Percentiles rank a stretch among this genome's conserved stretches.
phyloP scores from a whole-genome alignment of 2,888 invertebrate species.

The Julus scanicus region DNA sequence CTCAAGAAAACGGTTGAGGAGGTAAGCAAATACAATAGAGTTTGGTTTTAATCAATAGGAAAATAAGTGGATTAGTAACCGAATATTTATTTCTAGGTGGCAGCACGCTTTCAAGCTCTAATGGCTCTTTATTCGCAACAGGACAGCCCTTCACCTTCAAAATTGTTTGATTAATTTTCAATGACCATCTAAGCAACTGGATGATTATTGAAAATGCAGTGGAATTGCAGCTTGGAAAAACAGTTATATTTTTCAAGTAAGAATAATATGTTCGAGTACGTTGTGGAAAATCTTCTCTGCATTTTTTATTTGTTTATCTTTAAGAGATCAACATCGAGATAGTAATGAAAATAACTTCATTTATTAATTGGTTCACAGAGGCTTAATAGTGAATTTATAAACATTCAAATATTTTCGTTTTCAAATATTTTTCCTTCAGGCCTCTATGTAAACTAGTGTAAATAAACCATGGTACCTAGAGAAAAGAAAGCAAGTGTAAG shows the following conservation, averaged over 20 bases:
- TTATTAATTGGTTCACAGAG: background rate
- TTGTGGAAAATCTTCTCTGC: too few species aligned
- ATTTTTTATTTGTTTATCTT: too few species aligned
- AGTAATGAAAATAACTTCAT: too few species aligned
- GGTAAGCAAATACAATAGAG: background rate
- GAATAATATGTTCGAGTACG: too few species aligned
- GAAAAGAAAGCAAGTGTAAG: background rate
- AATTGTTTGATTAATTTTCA: background rate
- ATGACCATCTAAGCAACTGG: too few species aligned
- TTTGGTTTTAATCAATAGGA: background rate
- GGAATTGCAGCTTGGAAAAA: too few species aligned
- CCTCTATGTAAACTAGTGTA: background rate
- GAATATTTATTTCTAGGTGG: background rate
- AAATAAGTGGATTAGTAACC: background rate
- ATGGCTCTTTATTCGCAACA: slow-evolving; percentile 45
- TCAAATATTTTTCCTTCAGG: background rate
- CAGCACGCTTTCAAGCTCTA: slow-evolving; percentile 43
- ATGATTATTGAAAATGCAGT: too few species aligned
- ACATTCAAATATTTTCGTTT: background rate
- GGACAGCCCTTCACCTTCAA: background rate
- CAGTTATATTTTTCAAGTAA: too few species aligned
- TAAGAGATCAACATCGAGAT: too few species aligned
- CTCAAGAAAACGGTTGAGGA: slow-evolving; percentile 1
- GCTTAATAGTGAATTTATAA: background rate
- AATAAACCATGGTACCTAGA: slow-evolving; percentile 17